A percentile compares a stretch with the other conserved stretches of the same genome.
These are phyloP conservation scores for Rhorus exstirpatorius DNA, from an alignment of 2,888 invertebrate genomes.

Conservation along the genomic window DNA sequence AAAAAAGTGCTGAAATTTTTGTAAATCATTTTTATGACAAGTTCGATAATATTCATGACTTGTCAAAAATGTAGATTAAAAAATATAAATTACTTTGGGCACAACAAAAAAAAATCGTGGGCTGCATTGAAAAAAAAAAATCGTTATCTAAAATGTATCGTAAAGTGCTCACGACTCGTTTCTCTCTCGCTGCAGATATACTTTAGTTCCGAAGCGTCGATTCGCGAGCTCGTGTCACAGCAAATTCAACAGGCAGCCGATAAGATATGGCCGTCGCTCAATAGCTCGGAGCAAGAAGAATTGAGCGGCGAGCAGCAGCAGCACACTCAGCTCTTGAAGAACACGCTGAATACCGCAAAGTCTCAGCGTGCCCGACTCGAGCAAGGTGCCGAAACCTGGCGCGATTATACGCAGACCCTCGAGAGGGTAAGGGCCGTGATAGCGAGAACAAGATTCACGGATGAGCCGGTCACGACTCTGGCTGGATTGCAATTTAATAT, in stretches of 20 bases:
- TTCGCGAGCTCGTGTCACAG: conserved; percentile 93
- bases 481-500: conserved; percentile 94
- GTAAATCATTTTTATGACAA: no score
- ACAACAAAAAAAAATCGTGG: neutral
- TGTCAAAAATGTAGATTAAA: no score
- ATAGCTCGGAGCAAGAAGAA: conserved; percentile 93
- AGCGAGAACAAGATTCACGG: conserved; percentile 91
- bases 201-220: conserved; percentile 92
- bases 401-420: conserved; percentile 92
- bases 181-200: conserved; percentile 87
- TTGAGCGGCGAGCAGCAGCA: conserved; percentile 93
- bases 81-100: neutral
- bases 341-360: conserved; percentile 94
- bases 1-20: no score
- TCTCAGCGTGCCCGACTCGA: conserved; percentile 93
- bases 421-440: conserved; percentile 93
- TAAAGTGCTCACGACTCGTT: neutral
- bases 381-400: conserved; percentile 94
- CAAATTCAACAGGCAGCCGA: conserved; percentile 94
- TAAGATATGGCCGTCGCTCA: conserved; percentile 95
- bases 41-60: no score
- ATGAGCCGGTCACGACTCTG: conserved; percentile 92
- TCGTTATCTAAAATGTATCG: neutral
- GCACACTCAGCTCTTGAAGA: conserved; percentile 93
- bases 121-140: neutral